Conservation (phyloP, 2,888 invertebrate genomes). For the Lepidocyrtoides sp. region DNA sequence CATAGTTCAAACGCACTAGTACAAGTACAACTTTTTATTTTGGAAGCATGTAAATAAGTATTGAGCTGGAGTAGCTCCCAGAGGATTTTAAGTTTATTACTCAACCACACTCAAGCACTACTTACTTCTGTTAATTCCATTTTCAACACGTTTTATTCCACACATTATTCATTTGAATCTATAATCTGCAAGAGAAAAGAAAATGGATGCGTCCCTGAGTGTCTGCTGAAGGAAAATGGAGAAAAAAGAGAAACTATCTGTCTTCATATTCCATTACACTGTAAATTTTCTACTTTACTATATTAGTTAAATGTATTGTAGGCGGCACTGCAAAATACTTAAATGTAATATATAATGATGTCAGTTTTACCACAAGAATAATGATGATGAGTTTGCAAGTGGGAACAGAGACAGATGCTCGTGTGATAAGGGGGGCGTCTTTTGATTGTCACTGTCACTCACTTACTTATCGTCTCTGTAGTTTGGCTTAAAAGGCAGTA, state of each 20-base stretch:
- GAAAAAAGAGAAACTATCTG: background rate
- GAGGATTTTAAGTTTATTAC: background rate
- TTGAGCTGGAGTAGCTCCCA: background rate
- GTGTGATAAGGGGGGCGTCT: constrained; percentile 61
- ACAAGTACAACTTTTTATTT: too few relatives aligned
- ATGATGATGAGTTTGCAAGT: constrained; percentile 76
- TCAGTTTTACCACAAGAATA: constrained; percentile 37
- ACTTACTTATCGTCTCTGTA: constrained; percentile 11
- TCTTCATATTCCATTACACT: background rate
- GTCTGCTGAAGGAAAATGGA: constrained; percentile 5
- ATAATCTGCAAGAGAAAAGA: background rate
- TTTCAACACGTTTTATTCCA: constrained; percentile 5
- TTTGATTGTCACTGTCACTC: constrained; percentile 69
- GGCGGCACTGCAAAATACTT: background rate
- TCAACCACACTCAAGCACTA: background rate
- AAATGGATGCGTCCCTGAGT: background rate
- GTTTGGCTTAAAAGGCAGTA: constrained; percentile 1
- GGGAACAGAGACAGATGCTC: constrained; percentile 74
- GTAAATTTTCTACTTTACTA: background rate
- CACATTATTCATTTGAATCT: background rate
- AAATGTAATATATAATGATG: constrained; percentile 29
- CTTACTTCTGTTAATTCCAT: background rate
- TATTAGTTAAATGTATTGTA: background rate
- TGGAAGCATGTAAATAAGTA: background rate
- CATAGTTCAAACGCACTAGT: too few relatives aligned